Evolutionary conservation across 2,113 vertebrate species (phyloP).

Genomic region (Rutilus rutilus): DNA sequence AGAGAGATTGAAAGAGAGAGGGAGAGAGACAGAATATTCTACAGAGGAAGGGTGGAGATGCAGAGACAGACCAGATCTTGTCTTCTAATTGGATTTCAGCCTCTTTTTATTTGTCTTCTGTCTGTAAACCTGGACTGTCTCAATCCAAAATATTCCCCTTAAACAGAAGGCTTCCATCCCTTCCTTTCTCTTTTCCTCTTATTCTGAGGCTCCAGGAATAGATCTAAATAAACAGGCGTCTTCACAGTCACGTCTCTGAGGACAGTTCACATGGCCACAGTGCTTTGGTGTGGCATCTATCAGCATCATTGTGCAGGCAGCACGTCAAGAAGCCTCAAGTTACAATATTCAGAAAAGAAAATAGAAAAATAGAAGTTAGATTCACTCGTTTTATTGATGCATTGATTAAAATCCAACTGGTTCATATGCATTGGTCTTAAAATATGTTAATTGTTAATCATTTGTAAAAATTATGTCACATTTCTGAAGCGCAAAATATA

Average conservation of each 20-base stretch:
- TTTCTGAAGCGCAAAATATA: too few relatives aligned
- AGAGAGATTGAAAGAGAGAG: slow-evolving; percentile 33
- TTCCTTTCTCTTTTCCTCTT: neutral
- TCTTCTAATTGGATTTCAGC: slow-evolving; percentile 67
- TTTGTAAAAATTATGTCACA: too few relatives aligned
- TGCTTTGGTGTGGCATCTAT: neutral
- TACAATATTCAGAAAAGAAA: neutral
- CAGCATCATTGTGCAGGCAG: neutral
- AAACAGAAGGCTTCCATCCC: slow-evolving; percentile 18
- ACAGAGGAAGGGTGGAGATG: slow-evolving; percentile 42
- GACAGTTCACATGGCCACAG: neutral
- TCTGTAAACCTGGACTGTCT: slow-evolving; percentile 45
- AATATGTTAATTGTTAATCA: neutral
- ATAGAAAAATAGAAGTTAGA: neutral
- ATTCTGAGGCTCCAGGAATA: slow-evolving; percentile 32
- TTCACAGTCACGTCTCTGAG: slow-evolving; percentile 29
- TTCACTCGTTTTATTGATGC: neutral
- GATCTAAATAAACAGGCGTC: slow-evolving; percentile 17
- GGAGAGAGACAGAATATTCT: slow-evolving; percentile 28
- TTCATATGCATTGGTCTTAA: neutral
- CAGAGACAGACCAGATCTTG: slow-evolving; percentile 53
- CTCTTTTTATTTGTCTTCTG: slow-evolving; percentile 57
- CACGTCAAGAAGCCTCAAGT: neutral
- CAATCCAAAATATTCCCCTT: slow-evolving; percentile 14
- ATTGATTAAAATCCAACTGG: neutral